Conservation (phyloP, 2,888 invertebrate genomes). For the Drosophila greeni region DNA sequence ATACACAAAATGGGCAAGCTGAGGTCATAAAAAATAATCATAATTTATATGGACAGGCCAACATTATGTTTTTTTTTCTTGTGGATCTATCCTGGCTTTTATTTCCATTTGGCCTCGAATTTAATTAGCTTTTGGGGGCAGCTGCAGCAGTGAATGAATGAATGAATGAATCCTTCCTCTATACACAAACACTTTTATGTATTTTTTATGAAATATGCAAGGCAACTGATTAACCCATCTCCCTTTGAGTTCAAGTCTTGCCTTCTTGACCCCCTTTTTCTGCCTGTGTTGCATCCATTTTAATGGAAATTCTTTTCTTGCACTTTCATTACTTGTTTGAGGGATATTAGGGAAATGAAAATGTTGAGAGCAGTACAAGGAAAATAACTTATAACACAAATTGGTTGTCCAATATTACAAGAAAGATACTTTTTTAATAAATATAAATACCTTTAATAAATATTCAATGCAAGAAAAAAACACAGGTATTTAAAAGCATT, state of each 20-base stretch:
- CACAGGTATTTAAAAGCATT: too few species aligned
- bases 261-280: not conserved
- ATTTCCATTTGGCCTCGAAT: constrained; percentile 20
- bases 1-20: constrained; percentile 1
- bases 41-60: constrained; percentile 30
- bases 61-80: constrained; percentile 12
- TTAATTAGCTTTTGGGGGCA: constrained; percentile 39
- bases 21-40: constrained; percentile 32
- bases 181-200: constrained; percentile 13
- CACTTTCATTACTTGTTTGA: constrained; percentile 16
- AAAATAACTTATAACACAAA: not conserved
- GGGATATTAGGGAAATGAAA: not conserved
- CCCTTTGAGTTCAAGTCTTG: not conserved
- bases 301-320: constrained; percentile 39
- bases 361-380: not conserved
- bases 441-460: too few species aligned
- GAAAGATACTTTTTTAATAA: not conserved
- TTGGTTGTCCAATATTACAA: not conserved
- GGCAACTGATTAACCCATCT: constrained; percentile 20
- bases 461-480: not conserved
- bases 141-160: not conserved
- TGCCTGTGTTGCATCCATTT: constrained; percentile 20
- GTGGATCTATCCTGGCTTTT: not conserved
- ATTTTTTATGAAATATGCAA: constrained; percentile 22
- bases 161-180: constrained; percentile 14